Evolutionary conservation across 1,140 invertebrate genomes (phyloP), one percentile per base, ranked within the genome.

Genomic region (Dreissena rostriformis): DNA sequence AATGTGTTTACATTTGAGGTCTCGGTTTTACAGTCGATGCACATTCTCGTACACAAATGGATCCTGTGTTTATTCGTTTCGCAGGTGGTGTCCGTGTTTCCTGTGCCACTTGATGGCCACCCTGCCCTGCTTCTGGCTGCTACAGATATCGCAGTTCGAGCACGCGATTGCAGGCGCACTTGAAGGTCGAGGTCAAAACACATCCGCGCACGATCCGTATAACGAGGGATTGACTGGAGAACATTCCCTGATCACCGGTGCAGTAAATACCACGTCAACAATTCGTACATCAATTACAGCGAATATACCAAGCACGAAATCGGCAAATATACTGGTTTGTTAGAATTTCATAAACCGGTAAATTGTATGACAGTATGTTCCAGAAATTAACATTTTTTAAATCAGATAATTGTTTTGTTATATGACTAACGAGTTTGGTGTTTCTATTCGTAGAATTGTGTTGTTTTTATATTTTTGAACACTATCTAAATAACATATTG

Each of bases 81-180:
- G n/a, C 82, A 91, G 91, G 90, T 88, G 89, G 73, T 89, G 89
- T 79, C 87, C 91, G 0, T 88, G 87, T 85, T 88, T 91, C 28
- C 78, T 91, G 29, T 85, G 87, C 66, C 91, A 88, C 63, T 85
- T 91, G 11, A 6, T 70, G n/a, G 61, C 84, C 14, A 85, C 79
- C 14, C 71, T 91, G 4, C 91, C 91, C 29, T 72, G 86, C 14
- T 82, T 91, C 19, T 91, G 90, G 90, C 67, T 91, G 5, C 75
- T 91, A 29, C 75, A 80, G 72, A 15, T 81, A 22, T 11, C 73
- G 26, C 39, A 88, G 86, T 70, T 75, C 79, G n/a, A 86, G 75
- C 14, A 28, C 24, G 39, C 63, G 14, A 26, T 55, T 26, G 6
- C 71, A 79, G n/a, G 57, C 70, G 7, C 81, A 85, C 15, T 79